These are phyloP conservation scores for Campopleginae sp. DNA, from an alignment of 2,888 invertebrate genomes.

Conservation along the genomic window DNA sequence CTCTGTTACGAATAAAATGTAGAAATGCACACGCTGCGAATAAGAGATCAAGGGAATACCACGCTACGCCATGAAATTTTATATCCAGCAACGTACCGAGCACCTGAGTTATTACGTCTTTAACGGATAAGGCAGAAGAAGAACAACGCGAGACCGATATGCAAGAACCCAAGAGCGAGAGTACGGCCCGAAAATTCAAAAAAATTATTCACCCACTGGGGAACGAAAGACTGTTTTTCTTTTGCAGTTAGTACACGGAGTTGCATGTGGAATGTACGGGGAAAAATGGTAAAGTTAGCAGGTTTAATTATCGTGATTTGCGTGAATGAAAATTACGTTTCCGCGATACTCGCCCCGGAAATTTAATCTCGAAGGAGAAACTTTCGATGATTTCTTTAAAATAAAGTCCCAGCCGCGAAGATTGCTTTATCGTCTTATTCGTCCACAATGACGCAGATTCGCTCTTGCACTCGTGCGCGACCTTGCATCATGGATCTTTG, in stretches of 20 bases:
- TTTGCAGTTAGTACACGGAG: neutral
- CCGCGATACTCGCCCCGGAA: too few relatives aligned
- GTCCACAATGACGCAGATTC: too few relatives aligned
- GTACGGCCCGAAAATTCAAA: neutral
- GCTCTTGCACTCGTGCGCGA: too few relatives aligned
- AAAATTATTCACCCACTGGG: neutral
- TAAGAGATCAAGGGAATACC: constrained; percentile 44
- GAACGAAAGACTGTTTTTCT: neutral
- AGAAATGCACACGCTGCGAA: constrained; percentile 14
- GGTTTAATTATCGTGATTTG: too few relatives aligned
- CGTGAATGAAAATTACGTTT: too few relatives aligned
- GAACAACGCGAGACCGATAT: constrained; percentile 37
- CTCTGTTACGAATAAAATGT: constrained; percentile 19
- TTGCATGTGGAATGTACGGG: neutral
- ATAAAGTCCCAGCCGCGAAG: too few relatives aligned
- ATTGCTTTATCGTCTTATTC: too few relatives aligned
- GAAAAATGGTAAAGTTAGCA: neutral
- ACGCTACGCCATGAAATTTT: constrained; percentile 44
- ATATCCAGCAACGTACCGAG: constrained; percentile 35
- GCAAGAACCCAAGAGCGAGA: neutral
- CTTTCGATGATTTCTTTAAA: too few relatives aligned
- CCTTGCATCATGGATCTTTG: too few relatives aligned
- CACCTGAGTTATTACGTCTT: constrained; percentile 60
- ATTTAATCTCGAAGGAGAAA: too few relatives aligned
- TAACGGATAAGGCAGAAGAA: constrained; percentile 49